Evolutionary conservation across 2,888 invertebrate species (phyloP), one percentile per base, ranked within the genome.

Genomic region (Ennomos fuscantarius): DNA sequence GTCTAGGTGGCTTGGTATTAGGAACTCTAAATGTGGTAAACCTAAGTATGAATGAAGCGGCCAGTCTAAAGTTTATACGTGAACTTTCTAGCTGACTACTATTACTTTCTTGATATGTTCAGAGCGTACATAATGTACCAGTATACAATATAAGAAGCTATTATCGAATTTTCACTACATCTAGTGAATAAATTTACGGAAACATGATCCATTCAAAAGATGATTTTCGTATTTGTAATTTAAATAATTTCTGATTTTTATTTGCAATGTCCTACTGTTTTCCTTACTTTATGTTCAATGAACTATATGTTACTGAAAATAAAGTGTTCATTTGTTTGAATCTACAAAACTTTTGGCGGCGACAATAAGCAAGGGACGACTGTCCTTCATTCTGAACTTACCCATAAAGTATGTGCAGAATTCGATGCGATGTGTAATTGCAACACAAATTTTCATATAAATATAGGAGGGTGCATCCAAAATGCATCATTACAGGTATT

Each of bases 391-490:
- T 78, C 78, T 76, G 77, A 68, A 74, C 73, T 81, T 79, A 76
- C 77, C 78, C 83, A 81, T 89, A 89, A 89, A 88, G 76, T 86
- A 86, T 80, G 74, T 76, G 78, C 75, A 78, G 78, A 79, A 86
- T 77, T 77, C 77, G 79, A 74, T 73, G 73, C 70, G 77, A 76
- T 81, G 78, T 77, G 87, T 85, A 87, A 89, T 86, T 88, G 87
- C 85, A 69, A 74, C 79, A 79, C 87, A 82, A 74, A 71, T 81
- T 82, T 79, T 78, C 75, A 84, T 91, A 92, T 92, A 92, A 87
- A 92, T 92, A 92, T 83, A 65, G 75, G 52, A 77, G 91, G 89
- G 82, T 87, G 85, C 72, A 78, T 82, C 79, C 74, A 70, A 76
- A 78, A 78, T 82, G 86, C 87, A 91, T 86, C 93, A 93, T 87